A percentile compares a stretch with the other conserved stretches of the same genome.
Conservation (phyloP, 2,797 vertebrate species). For the Rhynchonycteris naso region DNA sequence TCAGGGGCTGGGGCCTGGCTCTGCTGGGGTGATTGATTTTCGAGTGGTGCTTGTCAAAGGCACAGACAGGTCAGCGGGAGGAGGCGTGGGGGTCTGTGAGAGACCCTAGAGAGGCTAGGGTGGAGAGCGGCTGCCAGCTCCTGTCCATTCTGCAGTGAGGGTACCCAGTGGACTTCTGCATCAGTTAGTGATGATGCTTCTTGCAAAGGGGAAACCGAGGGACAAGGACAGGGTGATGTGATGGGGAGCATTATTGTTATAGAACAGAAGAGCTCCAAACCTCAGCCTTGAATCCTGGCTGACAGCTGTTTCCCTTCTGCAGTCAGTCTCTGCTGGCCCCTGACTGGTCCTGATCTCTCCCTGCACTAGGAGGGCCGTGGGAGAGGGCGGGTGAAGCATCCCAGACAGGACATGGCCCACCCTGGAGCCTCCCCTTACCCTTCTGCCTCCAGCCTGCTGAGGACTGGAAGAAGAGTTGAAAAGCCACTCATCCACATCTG, state of each 20-base stretch:
- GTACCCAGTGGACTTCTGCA: background rate
- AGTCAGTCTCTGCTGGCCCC: background rate
- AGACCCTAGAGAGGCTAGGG: background rate
- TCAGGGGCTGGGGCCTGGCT: slow-evolving; percentile 54
- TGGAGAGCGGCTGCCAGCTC: background rate
- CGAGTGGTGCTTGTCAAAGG: background rate
- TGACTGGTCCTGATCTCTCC: background rate
- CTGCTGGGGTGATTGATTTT: slow-evolving; percentile 61
- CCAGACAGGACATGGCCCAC: background rate
- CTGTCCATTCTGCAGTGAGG: background rate
- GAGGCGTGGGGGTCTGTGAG: fast-evolving
- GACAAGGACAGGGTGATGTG: background rate
- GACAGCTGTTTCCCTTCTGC: background rate
- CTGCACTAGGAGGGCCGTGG: background rate
- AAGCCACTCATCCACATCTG: background rate
- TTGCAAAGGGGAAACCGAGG: slow-evolving; percentile 48
- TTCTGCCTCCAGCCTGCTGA: background rate
- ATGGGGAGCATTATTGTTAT: background rate
- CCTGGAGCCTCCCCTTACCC: too few species aligned
- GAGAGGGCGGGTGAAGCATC: background rate
- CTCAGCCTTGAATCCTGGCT: background rate
- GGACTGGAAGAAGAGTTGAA: background rate
- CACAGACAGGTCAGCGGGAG: background rate
- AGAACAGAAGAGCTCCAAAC: background rate
- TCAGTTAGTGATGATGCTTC: background rate